These are phyloP conservation scores for Hyperopisus bebe DNA, from an alignment of 2,113 vertebrate genomes.

Conservation along the genomic window DNA sequence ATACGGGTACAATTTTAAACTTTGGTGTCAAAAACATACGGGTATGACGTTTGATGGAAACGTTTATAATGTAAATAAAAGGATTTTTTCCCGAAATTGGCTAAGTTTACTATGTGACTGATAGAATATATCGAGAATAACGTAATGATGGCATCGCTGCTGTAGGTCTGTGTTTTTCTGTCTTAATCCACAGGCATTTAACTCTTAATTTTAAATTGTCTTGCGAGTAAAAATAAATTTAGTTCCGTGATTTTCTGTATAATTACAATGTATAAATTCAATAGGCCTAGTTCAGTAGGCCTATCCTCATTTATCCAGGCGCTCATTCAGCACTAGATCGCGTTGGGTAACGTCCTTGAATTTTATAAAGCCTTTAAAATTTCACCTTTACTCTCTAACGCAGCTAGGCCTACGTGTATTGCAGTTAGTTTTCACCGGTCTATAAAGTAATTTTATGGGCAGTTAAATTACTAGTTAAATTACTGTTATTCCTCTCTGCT, in stretches of 20 bases:
- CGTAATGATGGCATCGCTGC: background rate
- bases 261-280: background rate
- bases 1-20: constrained; percentile 1
- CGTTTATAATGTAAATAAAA: constrained; percentile 66
- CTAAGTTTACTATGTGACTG: constrained; percentile 23
- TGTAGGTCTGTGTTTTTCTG: background rate
- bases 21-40: constrained; percentile 26
- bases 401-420: background rate
- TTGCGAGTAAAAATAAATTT: background rate
- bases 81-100: constrained; percentile 41
- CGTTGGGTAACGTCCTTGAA: background rate
- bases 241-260: background rate
- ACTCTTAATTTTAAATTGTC: background rate
- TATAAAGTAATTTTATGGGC: constrained; percentile 7
- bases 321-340: background rate
- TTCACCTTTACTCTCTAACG: background rate
- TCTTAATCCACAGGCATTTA: background rate
- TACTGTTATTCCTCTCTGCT: background rate
- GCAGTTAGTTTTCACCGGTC: background rate
- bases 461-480: background rate
- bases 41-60: constrained; percentile 48
- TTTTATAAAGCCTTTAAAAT: background rate
- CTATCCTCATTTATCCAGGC: background rate
- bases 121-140: background rate
- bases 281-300: background rate